A percentile compares a stretch with the other conserved stretches of the same genome.
These are phyloP conservation scores for Coelinius sp. DNA, from an alignment of 2,888 invertebrate species.

Conservation along the genomic window DNA sequence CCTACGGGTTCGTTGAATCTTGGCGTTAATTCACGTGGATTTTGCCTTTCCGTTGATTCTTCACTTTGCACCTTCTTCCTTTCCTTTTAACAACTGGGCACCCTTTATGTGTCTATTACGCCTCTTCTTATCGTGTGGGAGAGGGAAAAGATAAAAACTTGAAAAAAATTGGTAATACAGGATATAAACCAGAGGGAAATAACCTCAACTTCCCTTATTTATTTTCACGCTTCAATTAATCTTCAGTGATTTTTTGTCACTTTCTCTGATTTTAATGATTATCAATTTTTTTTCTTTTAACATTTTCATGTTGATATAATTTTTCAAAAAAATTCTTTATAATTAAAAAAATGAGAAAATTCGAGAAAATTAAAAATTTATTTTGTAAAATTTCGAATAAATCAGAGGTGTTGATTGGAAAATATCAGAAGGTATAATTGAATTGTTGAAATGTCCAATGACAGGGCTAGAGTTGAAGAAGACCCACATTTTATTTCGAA, in stretches of 20 bases:
- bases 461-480: not conserved
- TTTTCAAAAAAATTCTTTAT: not conserved
- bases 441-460: too few species aligned
- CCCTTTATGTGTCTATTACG: not conserved
- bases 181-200: not conserved
- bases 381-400: too few species aligned
- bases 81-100: not conserved
- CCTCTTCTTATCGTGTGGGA: conserved; percentile 6
- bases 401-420: too few species aligned
- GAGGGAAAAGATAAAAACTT: not conserved
- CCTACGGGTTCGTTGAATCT: conserved; percentile 8
- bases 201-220: not conserved
- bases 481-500: not conserved
- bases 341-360: too few species aligned
- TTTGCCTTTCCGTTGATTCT: not conserved
- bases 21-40: not conserved
- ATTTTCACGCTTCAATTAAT: conserved; percentile 1
- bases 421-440: too few species aligned
- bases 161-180: not conserved
- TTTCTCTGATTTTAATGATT: not conserved
- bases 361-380: too few species aligned
- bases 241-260: not conserved
- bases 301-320: too few species aligned
- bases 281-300: too few species aligned
- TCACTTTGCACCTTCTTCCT: not conserved